phyloP scores from a whole-genome alignment of 2,113 vertebrate genomes.

The Lepidothrix coronata region DNA sequence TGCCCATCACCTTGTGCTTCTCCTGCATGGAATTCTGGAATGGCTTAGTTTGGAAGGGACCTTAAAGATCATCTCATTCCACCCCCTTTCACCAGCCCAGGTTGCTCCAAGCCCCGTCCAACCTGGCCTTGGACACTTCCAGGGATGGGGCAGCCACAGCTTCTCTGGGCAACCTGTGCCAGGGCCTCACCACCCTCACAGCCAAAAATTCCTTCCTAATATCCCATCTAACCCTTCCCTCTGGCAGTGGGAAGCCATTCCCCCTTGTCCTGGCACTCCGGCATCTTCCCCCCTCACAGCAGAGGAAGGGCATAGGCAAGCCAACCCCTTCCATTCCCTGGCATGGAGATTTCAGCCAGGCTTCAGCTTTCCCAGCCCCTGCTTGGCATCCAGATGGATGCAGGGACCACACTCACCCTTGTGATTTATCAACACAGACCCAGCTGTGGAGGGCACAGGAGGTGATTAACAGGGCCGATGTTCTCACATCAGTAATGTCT shows the following conservation, averaged over 20 bases:
- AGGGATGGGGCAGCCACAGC: not conserved
- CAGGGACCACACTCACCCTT: fast-evolving
- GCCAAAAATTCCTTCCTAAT: not conserved
- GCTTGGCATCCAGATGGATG: not conserved
- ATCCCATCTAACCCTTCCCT: not conserved
- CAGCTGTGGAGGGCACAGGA: not conserved
- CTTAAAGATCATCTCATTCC: not conserved
- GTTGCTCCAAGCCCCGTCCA: not conserved
- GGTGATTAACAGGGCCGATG: not conserved
- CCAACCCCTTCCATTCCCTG: not conserved
- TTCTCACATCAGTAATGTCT: not conserved
- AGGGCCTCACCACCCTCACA: not conserved
- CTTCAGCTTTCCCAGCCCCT: not conserved
- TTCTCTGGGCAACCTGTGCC: not conserved
- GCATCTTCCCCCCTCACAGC: not conserved
- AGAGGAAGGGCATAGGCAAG: not conserved
- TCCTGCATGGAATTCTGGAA: not conserved
- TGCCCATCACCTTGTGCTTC: not conserved
- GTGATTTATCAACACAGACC: not conserved
- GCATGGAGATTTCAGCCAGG: not conserved
- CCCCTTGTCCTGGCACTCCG: not conserved
- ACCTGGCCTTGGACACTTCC: fast-evolving
- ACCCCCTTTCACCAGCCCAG: fast-evolving
- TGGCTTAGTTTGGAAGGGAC: not conserved
- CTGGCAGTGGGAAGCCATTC: not conserved